A percentile compares a stretch with the other conserved stretches of the same genome.
Evolutionary conservation across 2,888 invertebrate species (phyloP).

Genomic region (Rhaphigaster nebulosa): DNA sequence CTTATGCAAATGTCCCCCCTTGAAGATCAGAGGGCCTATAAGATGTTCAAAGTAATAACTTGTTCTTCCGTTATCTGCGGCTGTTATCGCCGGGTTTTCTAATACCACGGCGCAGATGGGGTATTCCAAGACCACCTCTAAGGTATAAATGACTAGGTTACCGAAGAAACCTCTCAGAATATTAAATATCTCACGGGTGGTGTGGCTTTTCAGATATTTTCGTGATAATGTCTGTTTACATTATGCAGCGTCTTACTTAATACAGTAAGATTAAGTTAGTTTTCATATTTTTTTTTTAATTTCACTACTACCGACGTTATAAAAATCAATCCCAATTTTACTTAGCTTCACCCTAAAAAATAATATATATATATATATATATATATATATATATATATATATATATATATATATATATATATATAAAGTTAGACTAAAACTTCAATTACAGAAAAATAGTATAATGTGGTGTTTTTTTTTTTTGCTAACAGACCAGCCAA

Average conservation of each 20-base stretch:
- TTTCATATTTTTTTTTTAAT: neutral
- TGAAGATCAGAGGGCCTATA: constrained; percentile 24
- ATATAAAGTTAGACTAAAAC: too few species aligned
- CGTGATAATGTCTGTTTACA: neutral
- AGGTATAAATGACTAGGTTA: constrained; percentile 42
- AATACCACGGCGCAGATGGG: constrained; percentile 41
- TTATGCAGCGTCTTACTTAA: neutral
- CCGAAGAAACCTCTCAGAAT: constrained; percentile 30
- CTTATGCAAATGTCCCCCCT: constrained; percentile 26
- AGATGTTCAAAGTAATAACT: constrained; percentile 36
- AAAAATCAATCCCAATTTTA: neutral
- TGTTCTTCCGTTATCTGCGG: constrained; percentile 14
- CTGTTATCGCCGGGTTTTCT: constrained; percentile 32
- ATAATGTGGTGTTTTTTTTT: too few species aligned
- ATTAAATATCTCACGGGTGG: constrained; percentile 41
- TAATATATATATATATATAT: too few species aligned
- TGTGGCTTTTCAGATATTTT: neutral
- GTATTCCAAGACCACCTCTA: constrained; percentile 28
- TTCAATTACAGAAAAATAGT: too few species aligned
- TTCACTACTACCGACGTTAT: neutral
- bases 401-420: too few species aligned
- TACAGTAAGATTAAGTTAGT: neutral
- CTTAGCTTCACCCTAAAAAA: too few species aligned
- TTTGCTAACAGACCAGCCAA: too few species aligned
- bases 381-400: too few species aligned